These are phyloP conservation scores for Platycercus adscitus DNA, from an alignment of 2,113 vertebrate species.

Conservation along the genomic window DNA sequence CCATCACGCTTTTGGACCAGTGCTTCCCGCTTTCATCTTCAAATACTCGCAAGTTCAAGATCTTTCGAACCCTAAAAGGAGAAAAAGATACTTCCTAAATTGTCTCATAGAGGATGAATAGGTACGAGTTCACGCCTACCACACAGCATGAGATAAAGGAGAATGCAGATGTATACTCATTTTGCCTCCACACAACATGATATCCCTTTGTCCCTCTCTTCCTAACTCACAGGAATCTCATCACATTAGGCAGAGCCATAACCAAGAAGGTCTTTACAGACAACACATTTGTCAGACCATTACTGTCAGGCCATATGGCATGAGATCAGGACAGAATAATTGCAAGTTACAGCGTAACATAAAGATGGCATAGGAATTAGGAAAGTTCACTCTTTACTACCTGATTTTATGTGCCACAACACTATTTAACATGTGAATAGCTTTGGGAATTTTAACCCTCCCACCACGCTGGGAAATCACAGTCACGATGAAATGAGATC, in stretches of 20 bases:
- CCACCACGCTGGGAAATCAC: background rate
- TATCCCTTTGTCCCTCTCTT: background rate
- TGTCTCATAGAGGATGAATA: background rate
- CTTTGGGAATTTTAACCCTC: background rate
- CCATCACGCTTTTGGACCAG: conserved; percentile 94
- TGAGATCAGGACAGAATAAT: background rate
- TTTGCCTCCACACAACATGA: background rate
- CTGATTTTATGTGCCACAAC: background rate
- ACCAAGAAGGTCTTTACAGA: background rate
- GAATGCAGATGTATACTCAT: background rate
- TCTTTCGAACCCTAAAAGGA: conserved; percentile 88
- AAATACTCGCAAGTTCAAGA: conserved; percentile 93
- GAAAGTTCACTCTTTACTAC: background rate
- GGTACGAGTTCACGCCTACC: background rate
- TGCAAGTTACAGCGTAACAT: background rate
- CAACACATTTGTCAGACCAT: background rate
- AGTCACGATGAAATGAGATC: background rate
- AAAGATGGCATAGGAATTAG: background rate
- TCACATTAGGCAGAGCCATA: background rate
- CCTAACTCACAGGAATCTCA: background rate
- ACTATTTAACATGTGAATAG: background rate
- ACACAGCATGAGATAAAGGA: background rate
- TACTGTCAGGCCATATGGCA: background rate
- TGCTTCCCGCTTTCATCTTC: conserved; percentile 91
- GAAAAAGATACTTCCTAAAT: background rate